Conservation (phyloP, 2,888 invertebrate genomes). For the Scaptomyza polygonia region DNA sequence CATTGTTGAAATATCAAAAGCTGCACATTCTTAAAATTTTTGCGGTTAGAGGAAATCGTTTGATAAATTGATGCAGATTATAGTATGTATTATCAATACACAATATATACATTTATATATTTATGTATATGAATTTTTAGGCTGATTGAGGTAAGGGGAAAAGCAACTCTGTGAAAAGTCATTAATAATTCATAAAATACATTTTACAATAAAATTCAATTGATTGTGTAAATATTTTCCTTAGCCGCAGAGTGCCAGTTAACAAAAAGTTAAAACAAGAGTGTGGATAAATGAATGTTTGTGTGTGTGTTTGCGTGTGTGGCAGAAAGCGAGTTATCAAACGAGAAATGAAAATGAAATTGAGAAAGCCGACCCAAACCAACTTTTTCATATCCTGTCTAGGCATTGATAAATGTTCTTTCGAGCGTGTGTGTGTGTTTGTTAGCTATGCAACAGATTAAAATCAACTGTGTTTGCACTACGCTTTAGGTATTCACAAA, state of each 20-base stretch:
- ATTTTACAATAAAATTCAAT: conserved; percentile 74
- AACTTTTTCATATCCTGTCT: conserved; percentile 50
- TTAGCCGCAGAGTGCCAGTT: conserved; percentile 35
- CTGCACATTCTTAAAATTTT: conserved; percentile 44
- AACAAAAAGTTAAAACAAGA: conserved; percentile 18
- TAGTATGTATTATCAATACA: conserved; percentile 20
- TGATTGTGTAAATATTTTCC: conserved; percentile 76
- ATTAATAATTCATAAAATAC: conserved; percentile 76
- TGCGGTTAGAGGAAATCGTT: conserved; percentile 36
- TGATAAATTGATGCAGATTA: conserved; percentile 53
- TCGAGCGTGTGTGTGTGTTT: background rate
- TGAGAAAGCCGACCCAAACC: conserved; percentile 15
- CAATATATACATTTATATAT: conserved; percentile 4
- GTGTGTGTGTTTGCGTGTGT: background rate
- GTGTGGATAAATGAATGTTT: background rate
- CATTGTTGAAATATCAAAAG: conserved; percentile 29
- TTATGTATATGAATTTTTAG: background rate
- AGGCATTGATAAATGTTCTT: conserved; percentile 65
- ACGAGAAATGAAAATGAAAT: conserved; percentile 19
- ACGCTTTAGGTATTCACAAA: conserved; percentile 15
- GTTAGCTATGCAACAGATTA: conserved; percentile 40
- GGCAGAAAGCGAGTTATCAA: conserved; percentile 21
- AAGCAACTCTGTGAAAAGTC: conserved; percentile 24
- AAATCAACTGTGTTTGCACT: conserved; percentile 23
- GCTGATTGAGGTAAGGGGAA: background rate